phyloP scores from a whole-genome alignment of 2,888 invertebrate genomes.

The Meiosimyza platycephala region DNA sequence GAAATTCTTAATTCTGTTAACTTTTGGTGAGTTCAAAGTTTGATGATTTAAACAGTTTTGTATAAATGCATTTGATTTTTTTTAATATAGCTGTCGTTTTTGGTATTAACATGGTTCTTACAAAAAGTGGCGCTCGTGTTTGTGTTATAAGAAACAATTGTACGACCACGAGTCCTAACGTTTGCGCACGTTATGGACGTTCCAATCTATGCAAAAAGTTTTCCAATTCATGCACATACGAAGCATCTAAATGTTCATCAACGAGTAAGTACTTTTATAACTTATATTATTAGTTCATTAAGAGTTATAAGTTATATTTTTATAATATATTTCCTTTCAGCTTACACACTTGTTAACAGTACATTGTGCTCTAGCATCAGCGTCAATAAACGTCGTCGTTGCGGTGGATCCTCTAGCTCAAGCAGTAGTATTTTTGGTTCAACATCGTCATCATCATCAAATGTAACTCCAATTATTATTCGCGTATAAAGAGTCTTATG shows the following conservation, averaged over 20 bases:
- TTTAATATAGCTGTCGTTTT: neutral
- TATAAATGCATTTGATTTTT: neutral
- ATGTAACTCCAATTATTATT: slow-evolving; percentile 16
- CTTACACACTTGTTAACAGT: neutral
- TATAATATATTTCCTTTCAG: neutral
- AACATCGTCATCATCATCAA: neutral
- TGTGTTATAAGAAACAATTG: slow-evolving; percentile 18
- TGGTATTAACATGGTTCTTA: neutral
- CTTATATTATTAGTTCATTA: no score
- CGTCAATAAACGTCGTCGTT: slow-evolving; percentile 1
- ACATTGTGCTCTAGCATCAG: slow-evolving; percentile 3
- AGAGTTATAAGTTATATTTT: no score
- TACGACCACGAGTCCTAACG: neutral
- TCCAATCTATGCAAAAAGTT: slow-evolving; percentile 35
- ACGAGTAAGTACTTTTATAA: neutral
- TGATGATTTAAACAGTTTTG: neutral
- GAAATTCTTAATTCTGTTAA: no score
- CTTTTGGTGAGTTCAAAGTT: neutral
- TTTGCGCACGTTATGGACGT: slow-evolving; percentile 29
- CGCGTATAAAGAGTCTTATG: neutral
- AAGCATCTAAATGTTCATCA: slow-evolving; percentile 26
- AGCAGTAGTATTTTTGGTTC: slow-evolving; percentile 9
- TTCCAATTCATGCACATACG: slow-evolving; percentile 18
- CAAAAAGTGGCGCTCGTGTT: slow-evolving; percentile 1
- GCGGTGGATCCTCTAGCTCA: neutral